Evolutionary conservation across 2,888 invertebrate genomes (phyloP).

Genomic region (Hemistola chrysoprasaria): DNA sequence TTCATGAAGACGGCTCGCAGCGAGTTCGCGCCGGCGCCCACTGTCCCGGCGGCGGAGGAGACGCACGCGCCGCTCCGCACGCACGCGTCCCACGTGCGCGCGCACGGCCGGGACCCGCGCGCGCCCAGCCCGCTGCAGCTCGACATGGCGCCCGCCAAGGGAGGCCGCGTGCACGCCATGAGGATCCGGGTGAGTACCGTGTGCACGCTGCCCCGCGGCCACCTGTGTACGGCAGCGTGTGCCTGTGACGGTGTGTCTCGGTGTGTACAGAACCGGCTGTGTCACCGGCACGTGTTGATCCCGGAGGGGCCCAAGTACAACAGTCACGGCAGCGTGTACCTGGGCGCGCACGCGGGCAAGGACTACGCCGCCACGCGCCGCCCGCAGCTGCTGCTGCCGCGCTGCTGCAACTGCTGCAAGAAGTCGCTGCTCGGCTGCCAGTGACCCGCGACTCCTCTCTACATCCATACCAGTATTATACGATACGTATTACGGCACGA

Average conservation of each 20-base stretch:
- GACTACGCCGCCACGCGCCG: slow-evolving; percentile 26
- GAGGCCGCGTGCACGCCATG: slow-evolving; percentile 37
- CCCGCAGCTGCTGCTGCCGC: slow-evolving; percentile 48
- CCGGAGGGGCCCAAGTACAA: slow-evolving; percentile 59
- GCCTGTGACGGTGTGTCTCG: too few species aligned
- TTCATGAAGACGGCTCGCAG: slow-evolving; percentile 16
- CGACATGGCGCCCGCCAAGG: slow-evolving; percentile 58
- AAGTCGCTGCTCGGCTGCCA: slow-evolving; percentile 69
- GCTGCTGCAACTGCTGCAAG: slow-evolving; percentile 69
- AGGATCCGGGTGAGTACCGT: slow-evolving; percentile 50
- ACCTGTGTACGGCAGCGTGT: too few species aligned
- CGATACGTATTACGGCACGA: background rate
- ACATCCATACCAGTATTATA: slow-evolving; percentile 1
- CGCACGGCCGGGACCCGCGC: too few species aligned
- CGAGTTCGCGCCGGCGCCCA: too few species aligned
- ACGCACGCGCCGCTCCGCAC: slow-evolving; percentile 22
- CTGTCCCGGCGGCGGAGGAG: background rate
- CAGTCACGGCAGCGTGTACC: slow-evolving; percentile 36
- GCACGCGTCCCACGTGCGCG: too few species aligned
- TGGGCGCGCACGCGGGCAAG: slow-evolving; percentile 28
- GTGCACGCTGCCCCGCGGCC: too few species aligned
- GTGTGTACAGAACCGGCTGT: slow-evolving; percentile 48
- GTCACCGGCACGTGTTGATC: slow-evolving; percentile 54
- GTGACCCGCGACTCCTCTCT: slow-evolving; percentile 24
- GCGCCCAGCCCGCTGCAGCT: slow-evolving; percentile 37